Conservation (phyloP, 2,113 vertebrate genomes). For the Actenoides lindsayi region DNA sequence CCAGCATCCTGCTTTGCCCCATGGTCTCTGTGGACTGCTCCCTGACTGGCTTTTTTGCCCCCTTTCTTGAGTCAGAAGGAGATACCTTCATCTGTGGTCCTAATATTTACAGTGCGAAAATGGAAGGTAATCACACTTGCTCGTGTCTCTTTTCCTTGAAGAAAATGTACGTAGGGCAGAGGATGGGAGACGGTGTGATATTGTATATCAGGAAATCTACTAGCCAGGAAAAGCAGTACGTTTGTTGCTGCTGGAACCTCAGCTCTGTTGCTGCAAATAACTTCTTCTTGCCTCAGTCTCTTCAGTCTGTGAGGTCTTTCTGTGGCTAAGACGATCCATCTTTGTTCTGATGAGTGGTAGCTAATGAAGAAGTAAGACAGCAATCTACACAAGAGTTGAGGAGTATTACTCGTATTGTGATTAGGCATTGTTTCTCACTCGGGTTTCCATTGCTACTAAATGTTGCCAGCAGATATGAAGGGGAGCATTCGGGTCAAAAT, state of each 20-base stretch:
- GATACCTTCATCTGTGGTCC: neutral
- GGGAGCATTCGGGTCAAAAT: neutral
- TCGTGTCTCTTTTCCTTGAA: neutral
- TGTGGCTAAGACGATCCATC: neutral
- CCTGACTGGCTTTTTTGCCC: neutral
- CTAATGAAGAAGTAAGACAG: constrained; percentile 13
- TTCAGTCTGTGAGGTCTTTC: neutral
- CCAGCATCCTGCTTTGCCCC: neutral
- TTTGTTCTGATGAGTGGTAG: neutral
- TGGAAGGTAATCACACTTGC: neutral
- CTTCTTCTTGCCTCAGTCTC: neutral
- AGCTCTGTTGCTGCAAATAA: neutral
- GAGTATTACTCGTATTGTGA: neutral
- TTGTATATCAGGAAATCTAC: neutral
- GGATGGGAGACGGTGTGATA: neutral
- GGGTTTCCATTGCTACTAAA: neutral
- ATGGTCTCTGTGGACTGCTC: neutral
- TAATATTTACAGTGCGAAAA: neutral
- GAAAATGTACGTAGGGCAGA: neutral
- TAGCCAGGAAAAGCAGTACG: neutral
- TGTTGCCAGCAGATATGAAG: neutral
- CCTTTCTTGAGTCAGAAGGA: neutral
- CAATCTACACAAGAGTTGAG: neutral
- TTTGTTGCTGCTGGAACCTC: neutral
- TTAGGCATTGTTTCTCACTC: constrained; percentile 12